Percentiles rank a stretch among this genome's conserved stretches.
phyloP scores from a whole-genome alignment of 2,888 invertebrate species.

The Agrotis exclamationis region DNA sequence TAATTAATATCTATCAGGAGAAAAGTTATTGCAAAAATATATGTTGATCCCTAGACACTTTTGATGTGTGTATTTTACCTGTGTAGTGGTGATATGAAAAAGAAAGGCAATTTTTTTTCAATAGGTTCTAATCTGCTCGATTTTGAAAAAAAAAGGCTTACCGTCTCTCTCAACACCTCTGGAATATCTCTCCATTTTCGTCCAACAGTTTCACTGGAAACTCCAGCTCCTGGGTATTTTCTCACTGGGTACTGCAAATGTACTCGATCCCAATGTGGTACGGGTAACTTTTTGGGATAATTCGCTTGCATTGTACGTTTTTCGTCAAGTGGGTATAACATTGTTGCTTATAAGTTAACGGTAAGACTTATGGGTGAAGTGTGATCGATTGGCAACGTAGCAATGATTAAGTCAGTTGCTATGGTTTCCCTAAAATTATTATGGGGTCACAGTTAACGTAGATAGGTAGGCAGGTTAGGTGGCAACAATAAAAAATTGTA shows the following conservation, averaged over 20 bases:
- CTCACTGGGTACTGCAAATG: conserved; percentile 80
- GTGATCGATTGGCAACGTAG: conserved; percentile 34
- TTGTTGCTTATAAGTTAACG: background rate
- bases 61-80: too few species aligned
- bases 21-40: too few species aligned
- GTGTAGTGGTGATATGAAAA: too few species aligned
- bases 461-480: too few species aligned
- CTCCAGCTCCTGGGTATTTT: conserved; percentile 74
- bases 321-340: conserved; percentile 36
- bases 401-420: conserved; percentile 30
- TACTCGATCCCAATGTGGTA: conserved; percentile 79
- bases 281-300: conserved; percentile 76
- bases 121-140: too few species aligned
- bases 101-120: too few species aligned
- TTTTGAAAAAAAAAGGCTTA: conserved; percentile 62
- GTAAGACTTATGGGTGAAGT: background rate
- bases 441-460: background rate
- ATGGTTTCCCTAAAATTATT: conserved; percentile 30
- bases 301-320: conserved; percentile 77
- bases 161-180: conserved; percentile 74
- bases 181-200: conserved; percentile 75
- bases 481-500: too few species aligned
- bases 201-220: conserved; percentile 79
- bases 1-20: too few species aligned
- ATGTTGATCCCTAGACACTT: too few species aligned